Evolutionary conservation across 2,888 invertebrate genomes (phyloP), one percentile per base, ranked within the genome.

Genomic region (Xanthia togata): DNA sequence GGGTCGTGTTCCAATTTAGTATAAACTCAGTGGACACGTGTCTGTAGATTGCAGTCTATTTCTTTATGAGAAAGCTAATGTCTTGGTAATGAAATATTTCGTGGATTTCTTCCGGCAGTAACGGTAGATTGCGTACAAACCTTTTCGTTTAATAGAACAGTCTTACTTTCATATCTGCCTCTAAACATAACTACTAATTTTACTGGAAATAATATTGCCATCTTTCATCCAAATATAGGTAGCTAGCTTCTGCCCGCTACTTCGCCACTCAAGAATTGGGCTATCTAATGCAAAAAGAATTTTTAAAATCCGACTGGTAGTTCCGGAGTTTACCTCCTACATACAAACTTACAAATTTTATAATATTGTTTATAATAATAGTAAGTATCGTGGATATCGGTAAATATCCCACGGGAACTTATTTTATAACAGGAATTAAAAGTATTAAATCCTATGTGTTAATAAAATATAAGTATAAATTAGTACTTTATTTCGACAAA

Each of bases 1-100:
- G 90, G 89, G 87, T 91, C 89, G 84, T 89, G 90, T 87, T 90
- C 90, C 90, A 91, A 91, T 92, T 90, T 90, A 87, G 86, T 90
- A 89, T 90, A 90, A 92, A 90, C 88, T 88, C 88, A 85, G 82
- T 87, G 89, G 90, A 91, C 90, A 89, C 89, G 85, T 89, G 89
- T 86, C 87, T 83, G 79, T 84, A 84, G 87, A 88, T 85, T 85
- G 83, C 80, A 80, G 75, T 69, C 72, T 81, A 85, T 86, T 80
- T 83, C 73, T 82, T 76, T 86, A 81, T 84, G 72, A 73, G 73
- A 74, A 84, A 84, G 64, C 26, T 83, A 83, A 85, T 79, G 81
- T 74, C 50, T 78, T 23, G 80, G 70, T 83, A 31, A 73, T 80
- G 74, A 84, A 70, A 79, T 71, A 84, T 84, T 60, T 67, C 55